Base-by-base conservation (phyloP, 2,113 vertebrate species). In the Dasypus novemcinctus region DNA sequence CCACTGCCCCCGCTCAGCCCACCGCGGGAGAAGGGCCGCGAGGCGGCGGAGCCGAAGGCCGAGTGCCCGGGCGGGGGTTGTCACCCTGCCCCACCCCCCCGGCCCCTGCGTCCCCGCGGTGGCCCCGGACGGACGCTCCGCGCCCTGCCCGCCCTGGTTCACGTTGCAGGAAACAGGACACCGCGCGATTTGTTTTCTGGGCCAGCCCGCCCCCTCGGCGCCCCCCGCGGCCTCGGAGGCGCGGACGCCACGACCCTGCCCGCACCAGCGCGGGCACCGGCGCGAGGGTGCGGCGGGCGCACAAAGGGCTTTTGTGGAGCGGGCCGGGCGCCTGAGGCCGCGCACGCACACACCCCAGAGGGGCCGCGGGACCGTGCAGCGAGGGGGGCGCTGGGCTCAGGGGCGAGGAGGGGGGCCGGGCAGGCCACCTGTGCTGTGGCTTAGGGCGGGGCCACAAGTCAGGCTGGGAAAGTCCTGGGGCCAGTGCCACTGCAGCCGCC, bases 161-260 rank as follows among this genome's bases (percentile, higher is more conserved):
- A 95, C 85, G 71, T 98, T 98, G 96, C 97, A 97, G 95, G 98
- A 97, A 98, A 98, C 72, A 78, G 31, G 95, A 98, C 95, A 97
- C 96, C 82, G 29, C 86, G 46, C 90, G 97, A 97, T 98, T 97
- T 95, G 59, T 95, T 98, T 98, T 96, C 97, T 92, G 90, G 96
- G 97, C 95, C 95, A 91, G 84, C 43, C 76, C 61, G 69, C 49
- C 95, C 96, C 93, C 84, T 95, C 49, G 0, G 81, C 79, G 82
- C 93, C 92, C 95, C 96, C 90, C 78, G 82, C 85, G 75, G 87
- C 78, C 80, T 43, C 0, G 0, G 61, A 86, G 61, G 66, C 68
- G 2, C 21, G 13, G 74, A 25, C 5, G 2, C 93, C 68, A 29
- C 75, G 85, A 93, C 94, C 90, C 94, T 27, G 93, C 49, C 57